phyloP scores from a whole-genome alignment of 1,140 invertebrate genomes.

The Danaus melanippus region DNA sequence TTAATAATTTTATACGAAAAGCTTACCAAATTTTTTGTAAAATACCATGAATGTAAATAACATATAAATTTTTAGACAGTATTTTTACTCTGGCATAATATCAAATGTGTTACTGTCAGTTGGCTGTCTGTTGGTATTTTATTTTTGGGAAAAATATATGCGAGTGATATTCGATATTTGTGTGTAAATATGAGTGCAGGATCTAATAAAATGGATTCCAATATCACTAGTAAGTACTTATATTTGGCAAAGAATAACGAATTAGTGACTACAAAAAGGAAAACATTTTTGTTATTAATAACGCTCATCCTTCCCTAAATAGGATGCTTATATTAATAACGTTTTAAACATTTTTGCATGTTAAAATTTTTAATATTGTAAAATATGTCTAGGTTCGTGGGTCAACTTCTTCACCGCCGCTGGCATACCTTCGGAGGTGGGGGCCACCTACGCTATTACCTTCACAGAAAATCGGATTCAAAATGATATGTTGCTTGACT shows the following conservation, averaged over 20 bases:
- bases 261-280: too few relatives aligned
- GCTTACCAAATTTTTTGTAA: too few relatives aligned
- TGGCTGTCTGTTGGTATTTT: background rate
- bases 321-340: too few relatives aligned
- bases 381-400: conserved; percentile 73
- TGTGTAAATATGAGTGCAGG: conserved; percentile 27
- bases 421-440: conserved; percentile 81
- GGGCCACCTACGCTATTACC: conserved; percentile 85
- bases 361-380: conserved; percentile 24
- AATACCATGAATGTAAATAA: too few relatives aligned
- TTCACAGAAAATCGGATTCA: conserved; percentile 88
- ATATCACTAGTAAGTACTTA: conserved; percentile 37
- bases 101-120: background rate
- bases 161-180: conserved; percentile 25
- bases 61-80: too few relatives aligned
- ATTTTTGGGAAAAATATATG: background rate
- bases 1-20: too few relatives aligned
- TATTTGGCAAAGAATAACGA: background rate
- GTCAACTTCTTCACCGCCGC: conserved; percentile 85
- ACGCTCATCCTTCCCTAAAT: too few relatives aligned
- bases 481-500: conserved; percentile 84
- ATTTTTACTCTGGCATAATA: too few relatives aligned
- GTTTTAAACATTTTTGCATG: too few relatives aligned
- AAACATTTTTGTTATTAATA: too few relatives aligned
- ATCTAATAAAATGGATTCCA: conserved; percentile 44